Conservation (phyloP, 2,888 invertebrate genomes). For the Omphaloscelis lunosa region DNA sequence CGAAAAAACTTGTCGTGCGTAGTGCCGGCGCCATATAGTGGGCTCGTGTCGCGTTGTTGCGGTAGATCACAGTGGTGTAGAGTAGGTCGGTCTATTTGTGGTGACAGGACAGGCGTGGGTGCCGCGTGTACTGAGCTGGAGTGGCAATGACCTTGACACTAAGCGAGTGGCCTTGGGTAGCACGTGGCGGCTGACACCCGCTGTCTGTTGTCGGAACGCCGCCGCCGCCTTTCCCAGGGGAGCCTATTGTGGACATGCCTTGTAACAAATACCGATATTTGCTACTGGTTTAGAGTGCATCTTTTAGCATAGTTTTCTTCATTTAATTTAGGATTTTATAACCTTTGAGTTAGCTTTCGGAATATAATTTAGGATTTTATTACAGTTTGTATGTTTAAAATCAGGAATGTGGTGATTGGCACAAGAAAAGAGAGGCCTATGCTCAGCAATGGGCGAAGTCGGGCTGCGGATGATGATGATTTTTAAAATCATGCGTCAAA, state of each 20-base stretch:
- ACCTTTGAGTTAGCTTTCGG: too few species aligned
- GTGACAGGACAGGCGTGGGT: constrained; percentile 90
- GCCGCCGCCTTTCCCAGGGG: constrained; percentile 90
- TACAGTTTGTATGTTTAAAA: constrained; percentile 4
- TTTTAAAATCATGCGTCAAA: neutral
- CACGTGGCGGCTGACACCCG: constrained; percentile 91
- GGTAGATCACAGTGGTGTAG: constrained; percentile 83
- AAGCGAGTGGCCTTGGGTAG: constrained; percentile 91
- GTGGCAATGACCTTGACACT: constrained; percentile 91
- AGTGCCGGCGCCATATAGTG: constrained; percentile 61
- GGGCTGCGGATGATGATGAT: neutral
- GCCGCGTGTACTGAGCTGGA: constrained; percentile 90
- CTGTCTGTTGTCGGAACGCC: constrained; percentile 90
- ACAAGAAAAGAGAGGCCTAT: too few species aligned
- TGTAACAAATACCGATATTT: constrained; percentile 72
- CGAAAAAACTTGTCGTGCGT: constrained; percentile 65
- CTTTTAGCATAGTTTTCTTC: neutral
- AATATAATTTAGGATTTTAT: neutral
- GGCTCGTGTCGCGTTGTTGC: constrained; percentile 80
- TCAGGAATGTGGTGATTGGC: too few species aligned
- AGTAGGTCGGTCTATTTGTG: constrained; percentile 90
- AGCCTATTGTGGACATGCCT: constrained; percentile 88
- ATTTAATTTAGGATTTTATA: neutral
- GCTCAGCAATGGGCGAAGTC: too few species aligned
- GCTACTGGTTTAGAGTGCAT: constrained; percentile 52